Percentiles rank a stretch among this genome's conserved stretches.
Evolutionary conservation across 1,140 invertebrate species (phyloP).

Genomic region (Ceratitis capitata): DNA sequence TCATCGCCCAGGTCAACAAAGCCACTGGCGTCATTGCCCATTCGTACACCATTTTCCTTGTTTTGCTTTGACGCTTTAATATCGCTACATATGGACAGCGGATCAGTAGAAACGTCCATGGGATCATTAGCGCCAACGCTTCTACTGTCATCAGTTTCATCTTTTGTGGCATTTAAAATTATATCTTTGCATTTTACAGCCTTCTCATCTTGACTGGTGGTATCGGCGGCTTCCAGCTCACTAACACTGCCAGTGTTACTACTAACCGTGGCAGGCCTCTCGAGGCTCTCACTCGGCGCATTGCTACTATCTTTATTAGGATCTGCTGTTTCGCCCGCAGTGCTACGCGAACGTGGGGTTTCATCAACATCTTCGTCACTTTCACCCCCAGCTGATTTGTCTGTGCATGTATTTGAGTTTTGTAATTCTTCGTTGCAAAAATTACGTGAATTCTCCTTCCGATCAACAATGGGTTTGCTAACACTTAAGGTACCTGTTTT

Average conservation of each 20-base stretch:
- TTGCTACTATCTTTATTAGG: conserved; percentile 39
- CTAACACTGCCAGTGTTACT: conserved; percentile 16
- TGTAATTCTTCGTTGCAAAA: conserved; percentile 34
- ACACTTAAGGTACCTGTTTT: not conserved
- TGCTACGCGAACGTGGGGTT: conserved; percentile 37
- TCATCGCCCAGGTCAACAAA: conserved; percentile 50
- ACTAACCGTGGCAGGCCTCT: conserved; percentile 33
- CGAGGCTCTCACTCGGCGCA: conserved; percentile 37
- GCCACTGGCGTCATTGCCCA: conserved; percentile 20
- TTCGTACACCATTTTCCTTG: conserved; percentile 55
- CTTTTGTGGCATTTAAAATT: conserved; percentile 43
- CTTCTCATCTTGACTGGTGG: conserved; percentile 44
- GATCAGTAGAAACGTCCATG: not conserved
- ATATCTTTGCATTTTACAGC: conserved; percentile 1
- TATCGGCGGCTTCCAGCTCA: conserved; percentile 2
- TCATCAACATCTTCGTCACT: conserved; percentile 61
- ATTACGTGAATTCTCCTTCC: conserved; percentile 39
- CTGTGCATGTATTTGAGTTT: conserved; percentile 45
- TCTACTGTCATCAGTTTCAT: conserved; percentile 38
- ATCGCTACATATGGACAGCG: not conserved
- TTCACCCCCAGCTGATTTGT: conserved; percentile 48
- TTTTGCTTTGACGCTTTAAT: conserved; percentile 34
- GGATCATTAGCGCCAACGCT: not conserved
- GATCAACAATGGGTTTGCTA: not conserved
- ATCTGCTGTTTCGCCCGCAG: not conserved